A percentile compares a stretch with the other conserved stretches of the same genome.
phyloP scores from a whole-genome alignment of 1,140 invertebrate species.

The Hycleus cichorii region DNA sequence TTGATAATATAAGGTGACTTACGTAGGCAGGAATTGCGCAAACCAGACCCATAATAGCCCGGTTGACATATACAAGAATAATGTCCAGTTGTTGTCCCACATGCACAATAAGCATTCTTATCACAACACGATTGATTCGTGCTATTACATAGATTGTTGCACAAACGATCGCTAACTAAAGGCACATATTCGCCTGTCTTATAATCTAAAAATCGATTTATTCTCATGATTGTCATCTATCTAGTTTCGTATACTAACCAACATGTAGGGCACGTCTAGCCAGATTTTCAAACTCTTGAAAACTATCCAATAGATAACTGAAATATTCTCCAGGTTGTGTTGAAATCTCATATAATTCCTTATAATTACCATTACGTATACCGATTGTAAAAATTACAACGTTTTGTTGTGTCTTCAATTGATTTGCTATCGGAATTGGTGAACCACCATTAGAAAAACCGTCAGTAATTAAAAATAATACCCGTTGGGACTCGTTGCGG shows the following conservation, averaged over 20 bases:
- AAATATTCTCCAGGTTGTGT: conserved; percentile 56
- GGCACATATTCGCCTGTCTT: conserved; percentile 51
- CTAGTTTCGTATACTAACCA: conserved; percentile 41
- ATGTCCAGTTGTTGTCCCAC: conserved; percentile 60
- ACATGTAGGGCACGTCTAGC: conserved; percentile 61
- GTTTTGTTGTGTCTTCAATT: conserved; percentile 45
- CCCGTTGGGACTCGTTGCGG: conserved; percentile 49
- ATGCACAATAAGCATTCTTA: conserved; percentile 52
- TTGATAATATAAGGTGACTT: conserved; percentile 30
- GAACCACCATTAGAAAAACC: conserved; percentile 68
- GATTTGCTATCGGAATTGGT: conserved; percentile 51
- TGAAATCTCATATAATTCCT: conserved; percentile 59
- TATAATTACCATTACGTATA: conserved; percentile 59
- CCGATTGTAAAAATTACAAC: conserved; percentile 58
- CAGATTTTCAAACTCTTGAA: conserved; percentile 63
- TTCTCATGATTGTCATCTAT: not conserved
- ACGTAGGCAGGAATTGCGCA: conserved; percentile 54
- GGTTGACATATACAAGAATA: conserved; percentile 59
- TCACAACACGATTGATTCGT: conserved; percentile 47
- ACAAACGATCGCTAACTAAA: conserved; percentile 44
- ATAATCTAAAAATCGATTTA: conserved; percentile 47
- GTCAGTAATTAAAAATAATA: conserved; percentile 63
- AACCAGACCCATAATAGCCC: conserved; percentile 60
- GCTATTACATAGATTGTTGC: conserved; percentile 47
- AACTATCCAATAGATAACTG: conserved; percentile 62